These are phyloP conservation scores for Sebastes oblongus DNA, from an alignment of 2,797 vertebrate species.

Conservation along the genomic window DNA sequence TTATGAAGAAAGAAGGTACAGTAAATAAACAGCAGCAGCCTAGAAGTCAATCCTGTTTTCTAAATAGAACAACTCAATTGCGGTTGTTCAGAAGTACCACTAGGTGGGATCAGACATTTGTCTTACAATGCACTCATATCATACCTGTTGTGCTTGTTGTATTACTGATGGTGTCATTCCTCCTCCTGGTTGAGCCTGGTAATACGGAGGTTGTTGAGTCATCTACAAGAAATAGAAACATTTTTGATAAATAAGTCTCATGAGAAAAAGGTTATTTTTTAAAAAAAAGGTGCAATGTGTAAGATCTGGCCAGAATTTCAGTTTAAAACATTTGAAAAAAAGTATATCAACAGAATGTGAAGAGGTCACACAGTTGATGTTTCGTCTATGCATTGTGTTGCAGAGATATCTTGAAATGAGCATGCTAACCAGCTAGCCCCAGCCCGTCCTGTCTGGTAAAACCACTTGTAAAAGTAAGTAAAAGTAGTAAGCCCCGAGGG, in stretches of 20 bases:
- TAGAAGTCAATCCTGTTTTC: neutral
- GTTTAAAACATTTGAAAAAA: neutral
- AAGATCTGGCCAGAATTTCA: neutral
- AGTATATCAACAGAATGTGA: neutral
- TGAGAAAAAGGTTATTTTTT: neutral
- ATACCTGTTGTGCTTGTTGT: conserved; percentile 48
- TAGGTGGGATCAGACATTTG: conserved; percentile 42
- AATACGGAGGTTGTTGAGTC: neutral
- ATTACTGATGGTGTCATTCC: conserved; percentile 18
- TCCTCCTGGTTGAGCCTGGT: conserved; percentile 4
- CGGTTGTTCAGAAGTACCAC: conserved; percentile 17
- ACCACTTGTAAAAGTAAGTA: no score
- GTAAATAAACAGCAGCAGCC: neutral
- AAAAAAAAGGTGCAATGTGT: neutral
- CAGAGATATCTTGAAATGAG: neutral
- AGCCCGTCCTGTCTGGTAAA: no score
- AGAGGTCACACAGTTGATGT: neutral
- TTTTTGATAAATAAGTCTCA: neutral
- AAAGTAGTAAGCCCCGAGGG: no score
- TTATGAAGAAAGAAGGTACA: neutral
- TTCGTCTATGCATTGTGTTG: neutral
- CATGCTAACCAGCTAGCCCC: neutral
- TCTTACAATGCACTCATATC: neutral
- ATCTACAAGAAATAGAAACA: conserved; percentile 6
- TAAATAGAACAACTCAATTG: neutral